Evolutionary conservation across 23 tunicate genomes (phyloP).

Genomic region (Ciona savignyi): DNA sequence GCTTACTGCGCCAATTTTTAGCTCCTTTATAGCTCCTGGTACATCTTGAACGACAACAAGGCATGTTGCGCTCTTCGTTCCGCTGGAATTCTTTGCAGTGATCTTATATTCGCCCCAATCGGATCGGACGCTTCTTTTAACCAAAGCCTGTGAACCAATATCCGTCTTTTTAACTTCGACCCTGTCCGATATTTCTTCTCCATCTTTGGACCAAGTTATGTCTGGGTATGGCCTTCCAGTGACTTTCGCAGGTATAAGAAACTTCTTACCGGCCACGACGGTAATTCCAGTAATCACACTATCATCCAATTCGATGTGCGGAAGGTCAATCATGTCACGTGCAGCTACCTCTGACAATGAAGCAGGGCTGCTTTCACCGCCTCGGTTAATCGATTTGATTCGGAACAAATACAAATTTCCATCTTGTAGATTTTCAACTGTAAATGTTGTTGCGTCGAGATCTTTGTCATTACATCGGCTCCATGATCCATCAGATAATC

Average conservation of each 20-base stretch:
- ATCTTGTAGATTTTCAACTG: constrained; percentile 37
- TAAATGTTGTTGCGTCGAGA: constrained; percentile 30
- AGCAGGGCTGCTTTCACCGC: constrained; percentile 77
- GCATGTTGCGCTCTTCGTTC: constrained; percentile 80
- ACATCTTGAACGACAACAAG: constrained; percentile 73
- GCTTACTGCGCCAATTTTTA: constrained; percentile 48
- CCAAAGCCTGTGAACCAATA: too few relatives aligned
- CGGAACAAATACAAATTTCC: constrained; percentile 61
- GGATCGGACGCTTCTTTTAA: constrained; percentile 33
- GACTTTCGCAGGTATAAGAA: too few relatives aligned
- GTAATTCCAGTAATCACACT: too few relatives aligned
- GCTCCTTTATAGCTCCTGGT: constrained; percentile 57
- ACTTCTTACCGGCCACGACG: too few relatives aligned
- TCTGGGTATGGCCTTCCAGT: too few relatives aligned
- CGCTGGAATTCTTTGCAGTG: constrained; percentile 74
- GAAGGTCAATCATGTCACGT: too few relatives aligned
- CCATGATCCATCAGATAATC: constrained; percentile 77
- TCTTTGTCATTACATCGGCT: constrained; percentile 57
- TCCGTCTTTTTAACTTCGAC: too few relatives aligned
- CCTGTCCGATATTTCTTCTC: too few relatives aligned
- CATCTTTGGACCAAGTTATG: too few relatives aligned
- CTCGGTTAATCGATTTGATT: constrained; percentile 69
- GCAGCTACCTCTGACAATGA: constrained; percentile 41
- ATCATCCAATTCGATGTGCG: too few relatives aligned
- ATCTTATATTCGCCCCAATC: constrained; percentile 88